These are phyloP conservation scores for Drosophila robusta DNA, from an alignment of 2,888 invertebrate genomes.

Conservation along the genomic window DNA sequence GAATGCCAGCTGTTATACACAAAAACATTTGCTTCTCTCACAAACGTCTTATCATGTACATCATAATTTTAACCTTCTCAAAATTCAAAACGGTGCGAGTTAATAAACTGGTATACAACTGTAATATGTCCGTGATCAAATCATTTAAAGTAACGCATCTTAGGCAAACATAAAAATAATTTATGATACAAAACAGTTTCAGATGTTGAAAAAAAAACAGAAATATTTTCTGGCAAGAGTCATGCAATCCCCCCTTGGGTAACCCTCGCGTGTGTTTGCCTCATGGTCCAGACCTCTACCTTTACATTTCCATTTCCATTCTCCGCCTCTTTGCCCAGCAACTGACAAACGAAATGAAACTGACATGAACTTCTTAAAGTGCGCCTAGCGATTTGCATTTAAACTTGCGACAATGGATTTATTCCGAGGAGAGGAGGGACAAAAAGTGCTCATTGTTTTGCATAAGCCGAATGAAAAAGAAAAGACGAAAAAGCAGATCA, in stretches of 20 bases:
- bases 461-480: constrained; percentile 69
- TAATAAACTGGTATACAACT: neutral
- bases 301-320: constrained; percentile 8
- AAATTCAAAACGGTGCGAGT: too few species aligned
- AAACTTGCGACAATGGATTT: constrained; percentile 26
- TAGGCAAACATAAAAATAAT: constrained; percentile 20
- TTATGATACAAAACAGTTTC: constrained; percentile 29
- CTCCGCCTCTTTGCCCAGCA: constrained; percentile 10
- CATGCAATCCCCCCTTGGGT: constrained; percentile 48
- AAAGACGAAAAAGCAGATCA: constrained; percentile 64
- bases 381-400: constrained; percentile 61
- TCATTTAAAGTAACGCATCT: neutral
- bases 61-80: too few species aligned
- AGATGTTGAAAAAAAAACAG: constrained; percentile 30
- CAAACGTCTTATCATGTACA: too few species aligned
- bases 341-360: constrained; percentile 52
- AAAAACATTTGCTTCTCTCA: neutral
- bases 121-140: constrained; percentile 4
- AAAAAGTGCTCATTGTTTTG: constrained; percentile 69
- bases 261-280: constrained; percentile 7
- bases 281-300: constrained; percentile 23
- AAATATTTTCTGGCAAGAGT: constrained; percentile 55
- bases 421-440: constrained; percentile 17
- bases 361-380: constrained; percentile 50
- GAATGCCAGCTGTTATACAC: constrained; percentile 29